Evolutionary conservation across 30 jellyfish, hydroid and myxozoan species (phyloP), one percentile per base, ranked within the genome.

Genomic region (Haliclystus octoradiatus): DNA sequence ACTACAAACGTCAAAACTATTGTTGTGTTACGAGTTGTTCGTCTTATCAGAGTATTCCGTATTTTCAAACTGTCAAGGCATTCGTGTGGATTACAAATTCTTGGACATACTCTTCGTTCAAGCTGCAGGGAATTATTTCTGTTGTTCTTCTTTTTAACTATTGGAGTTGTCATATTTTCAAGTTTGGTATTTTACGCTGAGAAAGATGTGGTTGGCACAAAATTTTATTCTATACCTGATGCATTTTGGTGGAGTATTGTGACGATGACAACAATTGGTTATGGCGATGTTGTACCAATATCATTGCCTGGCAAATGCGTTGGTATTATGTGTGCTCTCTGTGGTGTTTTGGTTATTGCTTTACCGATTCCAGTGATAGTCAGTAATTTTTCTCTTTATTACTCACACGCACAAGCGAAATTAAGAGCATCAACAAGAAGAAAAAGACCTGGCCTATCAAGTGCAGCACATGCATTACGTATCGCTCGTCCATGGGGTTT

Each of bases 171-270:
- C 63, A 85, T 85, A 7, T 85, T 85, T 74, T 85, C 96, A 33
- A 85, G 96, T 61, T 68, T 85, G 64, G 72, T 85, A 23, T 85
- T 75, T 75, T 72, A 85, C 74, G 96, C 93, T 0, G 96, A 85
- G 34, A 85, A 85, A 52, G 96, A 78, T 68, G 73, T 29, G 66
- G 74, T 62, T 30, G 71, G 71, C 1, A 75, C 77, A 24, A 77
- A 72, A 53, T 85, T 85, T 65, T 73, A 83, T 34, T 85, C 96
- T 2, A 85, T 85, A 40, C 96, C 96, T 24, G 90, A 82, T 62
- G 73, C 96, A 7, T 85, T 85, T 73, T 85, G 96, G 96, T 85
- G 96, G 96, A 77, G 93, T 62, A 81, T 85, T 34, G 96, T 85
- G 31, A 85, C 96, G 66, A 85, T 85, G 96, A 85, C 96, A 70